Conservation (phyloP, 1,140 invertebrate genomes). For the Saccostrea cuccullata region DNA sequence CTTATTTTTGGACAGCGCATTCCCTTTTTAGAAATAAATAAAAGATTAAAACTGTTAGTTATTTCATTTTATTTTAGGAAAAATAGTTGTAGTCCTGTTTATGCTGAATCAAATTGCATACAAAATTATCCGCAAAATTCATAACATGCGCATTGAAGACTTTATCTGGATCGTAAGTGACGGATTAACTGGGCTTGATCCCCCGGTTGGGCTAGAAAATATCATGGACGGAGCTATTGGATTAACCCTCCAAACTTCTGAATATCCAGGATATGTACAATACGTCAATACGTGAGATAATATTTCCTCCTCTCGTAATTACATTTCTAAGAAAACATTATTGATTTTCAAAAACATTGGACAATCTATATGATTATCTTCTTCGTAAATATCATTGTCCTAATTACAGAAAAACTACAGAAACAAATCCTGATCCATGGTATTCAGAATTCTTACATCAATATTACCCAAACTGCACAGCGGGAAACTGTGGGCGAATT, state of each 20-base stretch:
- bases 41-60: neutral
- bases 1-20: too few species aligned
- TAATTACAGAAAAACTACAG: neutral
- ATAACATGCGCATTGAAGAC: slow-evolving; percentile 68
- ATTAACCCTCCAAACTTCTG: slow-evolving; percentile 24
- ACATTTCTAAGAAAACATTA: too few species aligned
- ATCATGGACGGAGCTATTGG: slow-evolving; percentile 41
- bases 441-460: neutral
- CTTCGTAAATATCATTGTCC: too few species aligned
- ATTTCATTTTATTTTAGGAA: slow-evolving; percentile 26
- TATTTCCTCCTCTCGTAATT: neutral
- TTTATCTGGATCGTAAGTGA: slow-evolving; percentile 88
- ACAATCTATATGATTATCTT: too few species aligned
- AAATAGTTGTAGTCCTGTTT: slow-evolving; percentile 37
- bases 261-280: slow-evolving; percentile 35
- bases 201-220: slow-evolving; percentile 80
- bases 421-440: neutral
- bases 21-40: too few species aligned
- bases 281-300: slow-evolving; percentile 42
- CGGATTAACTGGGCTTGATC: slow-evolving; percentile 87
- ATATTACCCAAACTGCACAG: neutral
- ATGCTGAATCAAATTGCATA: slow-evolving; percentile 29
- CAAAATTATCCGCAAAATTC: slow-evolving; percentile 79
- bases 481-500: neutral
- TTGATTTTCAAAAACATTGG: too few species aligned